Base-by-base conservation (phyloP, 2,888 invertebrate genomes). In the Ophion ventricosus region DNA sequence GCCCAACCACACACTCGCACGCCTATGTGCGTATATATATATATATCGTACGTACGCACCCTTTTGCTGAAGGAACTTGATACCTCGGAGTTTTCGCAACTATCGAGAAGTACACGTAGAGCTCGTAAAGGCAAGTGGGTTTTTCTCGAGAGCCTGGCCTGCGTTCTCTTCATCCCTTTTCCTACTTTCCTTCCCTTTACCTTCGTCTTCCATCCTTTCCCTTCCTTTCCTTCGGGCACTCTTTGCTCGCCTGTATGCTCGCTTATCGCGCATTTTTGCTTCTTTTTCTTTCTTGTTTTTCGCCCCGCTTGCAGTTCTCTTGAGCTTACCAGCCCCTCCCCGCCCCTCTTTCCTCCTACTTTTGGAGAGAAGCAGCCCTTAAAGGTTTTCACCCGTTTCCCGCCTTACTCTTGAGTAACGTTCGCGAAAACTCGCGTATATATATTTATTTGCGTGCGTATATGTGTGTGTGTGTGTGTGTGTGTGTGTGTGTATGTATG, bases 111-210 rank as follows among this genome's bases (percentile, higher is more conserved):
- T 89, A 86, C 85, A 82, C 87, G 87, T 88, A 83, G 73, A 73
- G 87, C 89, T 88, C 88, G 90, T 90, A 90, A 90, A 90, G 88
- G 88, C 90, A 89, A 89, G 90, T 89, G 87, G 88, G 85, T 89
- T 89, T 80, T 81, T 87, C 89, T 88, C 84, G 83, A 85, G 87
- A 88, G 87, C 75, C 54, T 64, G 54, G 72, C 64, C 77, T 59
- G 69, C 85, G 64, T 81, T 69, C 84, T 67, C 79, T 85, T 82
- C 75, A 75, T 80, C 80, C 61, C 64, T 74, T 82, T 82, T 79
- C 56, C 72, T 84, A 80, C 76, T 81, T 78, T 61, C 73, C 67
- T 40, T 57, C 66, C 64, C 25, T 79, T 80, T 76, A 10, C 20
- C 20, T 10, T 20, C 67, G 57, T 54, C 72, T 67, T 73, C 74